Evolutionary conservation across 2,888 invertebrate genomes (phyloP).

Genomic region (Amiota minor): DNA sequence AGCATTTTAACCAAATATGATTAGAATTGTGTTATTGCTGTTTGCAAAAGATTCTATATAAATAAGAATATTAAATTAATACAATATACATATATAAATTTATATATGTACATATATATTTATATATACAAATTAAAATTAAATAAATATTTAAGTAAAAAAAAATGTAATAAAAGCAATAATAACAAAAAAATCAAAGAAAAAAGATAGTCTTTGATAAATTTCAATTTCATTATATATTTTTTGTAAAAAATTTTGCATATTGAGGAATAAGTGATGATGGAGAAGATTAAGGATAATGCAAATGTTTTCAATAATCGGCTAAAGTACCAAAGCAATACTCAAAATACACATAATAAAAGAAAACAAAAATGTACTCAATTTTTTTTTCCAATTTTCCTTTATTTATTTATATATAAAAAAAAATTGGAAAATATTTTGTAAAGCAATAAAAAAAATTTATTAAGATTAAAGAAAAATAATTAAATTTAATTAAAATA

Average conservation of each 20-base stretch:
- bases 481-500: constrained; percentile 20
- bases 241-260: constrained; percentile 6
- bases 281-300: constrained; percentile 2
- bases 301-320: constrained; percentile 61
- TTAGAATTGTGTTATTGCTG: not conserved
- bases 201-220: not conserved
- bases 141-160: constrained; percentile 18
- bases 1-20: constrained; percentile 29
- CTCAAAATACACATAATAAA: constrained; percentile 57
- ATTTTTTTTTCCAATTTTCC: constrained; percentile 44
- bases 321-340: constrained; percentile 75
- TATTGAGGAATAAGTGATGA: not conserved
- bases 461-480: constrained; percentile 10
- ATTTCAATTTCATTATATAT: not conserved
- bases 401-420: not conserved
- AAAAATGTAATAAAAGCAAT: not conserved
- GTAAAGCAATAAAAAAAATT: constrained; percentile 19
- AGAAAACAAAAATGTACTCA: constrained; percentile 35
- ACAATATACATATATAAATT: constrained; percentile 46
- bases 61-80: constrained; percentile 40
- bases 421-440: not conserved
- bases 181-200: not conserved
- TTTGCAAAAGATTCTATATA: not conserved
- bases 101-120: constrained; percentile 46
- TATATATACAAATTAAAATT: constrained; percentile 43